Evolutionary conservation across 1,140 invertebrate genomes (phyloP), one percentile per base, ranked within the genome.

Genomic region (Drosophila pruinosa): DNA sequence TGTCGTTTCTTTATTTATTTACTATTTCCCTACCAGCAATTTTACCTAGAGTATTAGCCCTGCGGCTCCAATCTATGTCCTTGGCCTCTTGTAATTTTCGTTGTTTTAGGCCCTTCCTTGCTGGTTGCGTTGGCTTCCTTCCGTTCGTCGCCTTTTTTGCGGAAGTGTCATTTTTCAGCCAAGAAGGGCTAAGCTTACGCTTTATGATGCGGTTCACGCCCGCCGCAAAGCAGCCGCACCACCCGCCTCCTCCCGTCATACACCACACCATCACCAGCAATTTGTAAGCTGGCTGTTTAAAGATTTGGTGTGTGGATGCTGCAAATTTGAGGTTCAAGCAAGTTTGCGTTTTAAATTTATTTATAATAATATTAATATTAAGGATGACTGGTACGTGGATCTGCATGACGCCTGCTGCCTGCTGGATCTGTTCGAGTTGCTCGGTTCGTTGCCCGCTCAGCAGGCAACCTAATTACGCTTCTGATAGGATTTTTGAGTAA

Each of bases 131-230:
- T 12, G 39, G 39, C 21, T n/a, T n/a, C n/a, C 19, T 59, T 65
- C 41, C 53, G 41, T 72, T 67, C 41, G 28, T 71, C 73, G 65
- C 59, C 63, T 78, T 76, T 75, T 54, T 36, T 53, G 70, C 75
- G 82, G 82, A 88, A 88, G 82, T 88, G 82, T 88, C 82, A 80
- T 89, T 88, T 89, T 83, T 82, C 83, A 82, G 68, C 61, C 72
- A 82, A 88, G 75, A 78, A 89, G 78, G 83, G 83, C 75, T 82
- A 72, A 78, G 81, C 75, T 75, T 82, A 75, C 69, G 74, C 65
- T 75, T 88, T 75, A 75, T 59, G 75, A 78, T 75, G 78, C 62
- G 47, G 68, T 71, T 76, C 80, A 76, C 80, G 81, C 76, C 76
- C 50, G 63, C 65, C 61, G 15, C 64, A 67, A 53, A 59, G 28